Conservation (phyloP, 2,797 vertebrate genomes). For the Hyperoplus immaculatus region DNA sequence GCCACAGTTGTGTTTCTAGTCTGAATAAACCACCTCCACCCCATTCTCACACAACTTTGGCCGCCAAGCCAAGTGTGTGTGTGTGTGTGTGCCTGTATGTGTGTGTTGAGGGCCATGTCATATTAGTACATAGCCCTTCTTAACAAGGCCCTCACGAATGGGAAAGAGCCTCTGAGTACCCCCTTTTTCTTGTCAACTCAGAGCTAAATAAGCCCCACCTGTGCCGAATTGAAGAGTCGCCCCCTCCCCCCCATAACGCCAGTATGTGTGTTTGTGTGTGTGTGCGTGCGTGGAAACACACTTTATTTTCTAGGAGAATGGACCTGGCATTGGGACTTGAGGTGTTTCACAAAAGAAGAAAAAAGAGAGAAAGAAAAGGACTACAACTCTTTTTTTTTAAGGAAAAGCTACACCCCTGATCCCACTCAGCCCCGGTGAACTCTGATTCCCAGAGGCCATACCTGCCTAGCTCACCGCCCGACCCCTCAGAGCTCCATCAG, state of each 20-base stretch:
- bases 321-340: constrained; percentile 61
- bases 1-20: constrained; percentile 67
- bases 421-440: constrained; percentile 64
- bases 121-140: constrained; percentile 56
- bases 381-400: constrained; percentile 27
- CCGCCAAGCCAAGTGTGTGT: constrained; percentile 38
- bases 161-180: constrained; percentile 70
- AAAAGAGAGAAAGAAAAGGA: constrained; percentile 53
- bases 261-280: constrained; percentile 35
- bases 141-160: constrained; percentile 60
- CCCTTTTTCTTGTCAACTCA: constrained; percentile 58
- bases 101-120: constrained; percentile 62
- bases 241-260: constrained; percentile 50
- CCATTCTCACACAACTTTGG: constrained; percentile 59
- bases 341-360: constrained; percentile 49
- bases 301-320: constrained; percentile 54
- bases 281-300: constrained; percentile 41
- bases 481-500: constrained; percentile 59
- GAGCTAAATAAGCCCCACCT: constrained; percentile 52
- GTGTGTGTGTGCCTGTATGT: not conserved
- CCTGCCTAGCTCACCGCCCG: constrained; percentile 59
- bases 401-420: constrained; percentile 43
- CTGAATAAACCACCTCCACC: constrained; percentile 56
- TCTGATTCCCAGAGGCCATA: constrained; percentile 68
- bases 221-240: constrained; percentile 55